A percentile compares a stretch with the other conserved stretches of the same genome.
Conservation (phyloP, 1,140 invertebrate genomes). For the Conus ventricosus region DNA sequence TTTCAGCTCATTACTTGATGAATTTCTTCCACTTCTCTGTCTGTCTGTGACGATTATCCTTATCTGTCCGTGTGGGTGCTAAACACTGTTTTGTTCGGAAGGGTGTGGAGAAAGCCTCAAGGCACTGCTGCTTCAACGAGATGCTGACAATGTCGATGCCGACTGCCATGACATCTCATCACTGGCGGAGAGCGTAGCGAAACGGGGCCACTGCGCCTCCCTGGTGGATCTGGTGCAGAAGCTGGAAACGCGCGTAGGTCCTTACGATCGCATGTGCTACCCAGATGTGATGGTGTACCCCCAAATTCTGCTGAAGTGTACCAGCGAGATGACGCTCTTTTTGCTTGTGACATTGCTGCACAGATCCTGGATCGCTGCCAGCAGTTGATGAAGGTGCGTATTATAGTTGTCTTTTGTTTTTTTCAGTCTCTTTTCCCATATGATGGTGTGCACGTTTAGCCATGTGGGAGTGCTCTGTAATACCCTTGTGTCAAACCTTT, state of each 20-base stretch:
- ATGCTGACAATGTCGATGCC: background rate
- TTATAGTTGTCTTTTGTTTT: too few relatives aligned
- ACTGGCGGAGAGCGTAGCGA: background rate
- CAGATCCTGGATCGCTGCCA: constrained; percentile 29
- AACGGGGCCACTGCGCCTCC: background rate
- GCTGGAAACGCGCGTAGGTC: constrained; percentile 21
- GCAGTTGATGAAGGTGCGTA: background rate
- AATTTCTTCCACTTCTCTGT: too few relatives aligned
- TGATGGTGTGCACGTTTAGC: too few relatives aligned
- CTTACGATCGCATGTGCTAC: constrained; percentile 42
- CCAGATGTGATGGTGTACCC: constrained; percentile 37
- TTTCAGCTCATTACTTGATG: too few relatives aligned
- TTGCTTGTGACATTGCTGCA: constrained; percentile 16
- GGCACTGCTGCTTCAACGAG: constrained; percentile 32
- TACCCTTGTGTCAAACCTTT: too few relatives aligned
- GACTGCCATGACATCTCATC: constrained; percentile 20
- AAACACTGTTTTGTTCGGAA: too few relatives aligned
- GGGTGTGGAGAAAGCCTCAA: constrained; percentile 50
- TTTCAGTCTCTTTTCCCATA: too few relatives aligned
- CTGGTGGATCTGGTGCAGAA: background rate
- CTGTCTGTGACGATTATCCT: too few relatives aligned
- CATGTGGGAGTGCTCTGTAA: too few relatives aligned
- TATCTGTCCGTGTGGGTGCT: too few relatives aligned
- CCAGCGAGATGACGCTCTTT: constrained; percentile 17
- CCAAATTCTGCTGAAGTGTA: constrained; percentile 40